These are phyloP conservation scores for Enteromius radiatus DNA, from an alignment of 2,797 vertebrate species.

Conservation along the genomic window DNA sequence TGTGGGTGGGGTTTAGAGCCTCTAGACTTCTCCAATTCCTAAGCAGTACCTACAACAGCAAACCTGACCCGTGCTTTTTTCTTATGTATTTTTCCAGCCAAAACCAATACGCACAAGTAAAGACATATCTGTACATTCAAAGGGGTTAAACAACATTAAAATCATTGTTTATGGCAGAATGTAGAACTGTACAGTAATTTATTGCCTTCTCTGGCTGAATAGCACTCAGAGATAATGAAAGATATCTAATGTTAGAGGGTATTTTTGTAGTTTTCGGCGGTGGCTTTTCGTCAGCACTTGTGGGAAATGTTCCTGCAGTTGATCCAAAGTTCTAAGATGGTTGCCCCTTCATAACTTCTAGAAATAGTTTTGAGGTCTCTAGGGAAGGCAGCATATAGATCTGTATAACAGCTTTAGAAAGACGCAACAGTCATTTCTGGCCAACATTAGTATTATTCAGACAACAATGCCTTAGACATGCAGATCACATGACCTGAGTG, in stretches of 20 bases:
- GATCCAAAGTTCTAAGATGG: slow-evolving; percentile 5
- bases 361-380: slow-evolving; percentile 11
- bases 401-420: slow-evolving; percentile 18
- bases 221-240: slow-evolving; percentile 31
- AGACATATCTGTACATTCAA: slow-evolving; percentile 46
- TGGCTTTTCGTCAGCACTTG: slow-evolving; percentile 15
- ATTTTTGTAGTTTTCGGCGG: slow-evolving; percentile 43
- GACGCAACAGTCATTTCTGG: neutral
- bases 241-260: slow-evolving; percentile 17
- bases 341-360: neutral
- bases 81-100: neutral
- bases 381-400: neutral
- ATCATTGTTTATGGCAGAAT: slow-evolving; percentile 19
- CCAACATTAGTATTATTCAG: neutral
- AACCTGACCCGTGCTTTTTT: neutral
- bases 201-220: slow-evolving; percentile 29
- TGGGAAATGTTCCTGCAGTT: slow-evolving; percentile 10
- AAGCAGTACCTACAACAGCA: slow-evolving; percentile 1
- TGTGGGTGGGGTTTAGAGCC: neutral
- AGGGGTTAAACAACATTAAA: slow-evolving; percentile 34
- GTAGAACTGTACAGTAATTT: slow-evolving; percentile 43
- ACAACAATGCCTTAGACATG: slow-evolving; percentile 31
- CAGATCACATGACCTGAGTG: slow-evolving; percentile 26
- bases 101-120: slow-evolving; percentile 35
- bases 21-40: slow-evolving; percentile 7